These are phyloP conservation scores for Oedothorax gibbosus DNA, from an alignment of 1,140 invertebrate species.

Conservation along the genomic window DNA sequence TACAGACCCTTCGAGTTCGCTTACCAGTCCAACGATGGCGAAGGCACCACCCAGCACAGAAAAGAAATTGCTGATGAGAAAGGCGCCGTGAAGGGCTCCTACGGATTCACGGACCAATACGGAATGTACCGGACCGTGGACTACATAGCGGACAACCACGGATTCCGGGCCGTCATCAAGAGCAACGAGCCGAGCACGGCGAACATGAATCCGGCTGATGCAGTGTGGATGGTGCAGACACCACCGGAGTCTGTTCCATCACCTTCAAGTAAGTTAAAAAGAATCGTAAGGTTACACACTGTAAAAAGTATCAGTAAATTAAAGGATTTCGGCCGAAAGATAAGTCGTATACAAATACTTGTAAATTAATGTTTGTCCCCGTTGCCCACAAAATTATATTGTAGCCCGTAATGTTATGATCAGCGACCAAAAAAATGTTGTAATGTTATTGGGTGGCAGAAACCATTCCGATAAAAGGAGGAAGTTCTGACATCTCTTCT, in stretches of 20 bases:
- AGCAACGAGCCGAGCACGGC: slow-evolving; percentile 61
- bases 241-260: background rate
- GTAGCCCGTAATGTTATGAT: too few species aligned
- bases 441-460: too few species aligned
- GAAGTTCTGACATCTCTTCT: too few species aligned
- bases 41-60: slow-evolving; percentile 26
- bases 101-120: slow-evolving; percentile 39
- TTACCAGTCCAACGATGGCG: slow-evolving; percentile 36
- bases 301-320: background rate
- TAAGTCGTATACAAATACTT: background rate
- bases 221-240: slow-evolving; percentile 71
- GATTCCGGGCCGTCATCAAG: slow-evolving; percentile 58
- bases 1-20: slow-evolving; percentile 47
- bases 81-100: slow-evolving; percentile 52
- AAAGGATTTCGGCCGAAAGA: background rate
- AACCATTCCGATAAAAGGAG: too few species aligned
- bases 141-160: slow-evolving; percentile 60
- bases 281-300: background rate
- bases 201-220: slow-evolving; percentile 57
- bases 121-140: slow-evolving; percentile 57
- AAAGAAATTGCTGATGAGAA: slow-evolving; percentile 51
- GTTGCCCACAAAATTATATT: background rate
- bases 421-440: too few species aligned
- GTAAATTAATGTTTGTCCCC: background rate
- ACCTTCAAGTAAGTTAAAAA: background rate